These are phyloP conservation scores for Drosophila watanabei DNA, from an alignment of 1,140 invertebrate species.

Conservation along the genomic window DNA sequence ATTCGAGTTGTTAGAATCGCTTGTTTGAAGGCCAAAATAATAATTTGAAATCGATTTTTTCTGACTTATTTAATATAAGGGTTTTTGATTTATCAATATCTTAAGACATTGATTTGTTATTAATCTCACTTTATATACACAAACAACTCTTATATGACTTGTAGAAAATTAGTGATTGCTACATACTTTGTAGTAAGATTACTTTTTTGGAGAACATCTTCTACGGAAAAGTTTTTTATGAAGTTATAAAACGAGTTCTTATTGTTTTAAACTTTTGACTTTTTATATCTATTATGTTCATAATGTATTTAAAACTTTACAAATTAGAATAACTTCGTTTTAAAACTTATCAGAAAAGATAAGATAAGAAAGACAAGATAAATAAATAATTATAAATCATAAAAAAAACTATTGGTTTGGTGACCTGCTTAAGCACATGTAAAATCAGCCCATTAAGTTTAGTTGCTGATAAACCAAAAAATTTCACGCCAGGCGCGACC, in stretches of 20 bases:
- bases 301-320: background rate
- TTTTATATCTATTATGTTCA: background rate
- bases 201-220: background rate
- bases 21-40: background rate
- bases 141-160: too few species aligned
- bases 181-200: too few species aligned
- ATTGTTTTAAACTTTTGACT: background rate
- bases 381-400: background rate
- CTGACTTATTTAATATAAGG: too few species aligned
- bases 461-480: background rate
- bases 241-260: background rate
- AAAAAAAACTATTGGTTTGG: background rate
- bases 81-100: constrained; percentile 3
- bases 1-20: background rate
- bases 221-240: background rate
- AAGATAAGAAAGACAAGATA: too few species aligned
- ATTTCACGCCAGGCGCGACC: constrained; percentile 8
- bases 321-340: background rate
- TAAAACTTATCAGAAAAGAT: background rate
- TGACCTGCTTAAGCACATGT: background rate
- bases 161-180: background rate
- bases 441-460: background rate
- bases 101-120: background rate
- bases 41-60: background rate
- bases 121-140: background rate